A percentile compares a stretch with the other conserved stretches of the same genome.
phyloP scores from a whole-genome alignment of 2,888 invertebrate species.

The Odontocerum albicorne region DNA sequence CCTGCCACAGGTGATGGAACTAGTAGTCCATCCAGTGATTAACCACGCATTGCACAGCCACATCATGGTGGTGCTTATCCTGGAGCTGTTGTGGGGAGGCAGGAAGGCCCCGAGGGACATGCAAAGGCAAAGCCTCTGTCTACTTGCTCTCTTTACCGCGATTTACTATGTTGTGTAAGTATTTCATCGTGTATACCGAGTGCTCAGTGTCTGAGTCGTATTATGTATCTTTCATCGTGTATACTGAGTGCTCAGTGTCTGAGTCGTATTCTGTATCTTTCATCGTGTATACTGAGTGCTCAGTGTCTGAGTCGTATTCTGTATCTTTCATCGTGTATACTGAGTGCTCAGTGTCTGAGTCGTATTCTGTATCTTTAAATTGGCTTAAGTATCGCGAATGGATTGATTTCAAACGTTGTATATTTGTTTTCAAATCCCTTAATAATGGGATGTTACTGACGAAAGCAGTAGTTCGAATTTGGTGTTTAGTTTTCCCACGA shows the following conservation, averaged over 20 bases:
- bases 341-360: not conserved
- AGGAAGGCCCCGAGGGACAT: slow-evolving; percentile 41
- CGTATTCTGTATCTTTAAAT: too few species aligned
- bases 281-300: not conserved
- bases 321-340: not conserved
- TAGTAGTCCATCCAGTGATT: slow-evolving; percentile 58
- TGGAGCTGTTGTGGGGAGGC: slow-evolving; percentile 52
- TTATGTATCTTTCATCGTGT: not conserved
- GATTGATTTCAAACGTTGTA: not conserved
- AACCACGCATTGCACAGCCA: slow-evolving; percentile 63
- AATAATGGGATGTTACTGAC: too few species aligned
- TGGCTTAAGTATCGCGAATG: not conserved
- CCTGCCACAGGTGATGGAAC: slow-evolving; percentile 55
- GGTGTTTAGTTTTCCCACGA: too few species aligned
- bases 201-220: not conserved
- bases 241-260: not conserved
- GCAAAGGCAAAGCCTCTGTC: too few species aligned
- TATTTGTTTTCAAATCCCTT: not conserved
- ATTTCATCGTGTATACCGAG: not conserved
- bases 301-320: not conserved
- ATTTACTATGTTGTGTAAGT: slow-evolving; percentile 49
- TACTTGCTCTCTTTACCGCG: not conserved
- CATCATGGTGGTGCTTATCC: slow-evolving; percentile 50
- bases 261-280: not conserved
- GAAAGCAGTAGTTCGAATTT: too few species aligned